phyloP scores from a whole-genome alignment of 1,140 invertebrate species.

The Hyposmocoma kahamanoa region DNA sequence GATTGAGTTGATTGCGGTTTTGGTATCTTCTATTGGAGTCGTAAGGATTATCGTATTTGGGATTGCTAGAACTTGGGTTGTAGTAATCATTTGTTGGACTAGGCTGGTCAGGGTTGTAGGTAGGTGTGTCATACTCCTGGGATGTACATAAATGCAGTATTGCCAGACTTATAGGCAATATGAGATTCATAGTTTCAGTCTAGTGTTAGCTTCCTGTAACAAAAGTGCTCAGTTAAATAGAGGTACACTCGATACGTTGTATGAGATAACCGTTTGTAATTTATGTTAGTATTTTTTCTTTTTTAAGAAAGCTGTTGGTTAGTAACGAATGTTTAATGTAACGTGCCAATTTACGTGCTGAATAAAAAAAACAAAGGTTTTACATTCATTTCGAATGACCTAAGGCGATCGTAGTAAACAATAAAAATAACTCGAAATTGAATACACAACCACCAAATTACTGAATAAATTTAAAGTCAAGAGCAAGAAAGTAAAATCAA shows the following conservation, averaged over 20 bases:
- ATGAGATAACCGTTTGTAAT: not conserved
- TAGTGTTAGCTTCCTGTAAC: conserved; percentile 38
- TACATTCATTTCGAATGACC: too few species aligned
- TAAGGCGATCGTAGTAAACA: too few species aligned
- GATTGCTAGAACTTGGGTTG: conserved; percentile 30
- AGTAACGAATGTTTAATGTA: not conserved
- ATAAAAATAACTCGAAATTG: conserved; percentile 7
- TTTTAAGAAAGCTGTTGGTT: not conserved
- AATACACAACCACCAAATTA: not conserved
- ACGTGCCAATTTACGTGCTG: conserved; percentile 7
- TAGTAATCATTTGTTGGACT: conserved; percentile 52
- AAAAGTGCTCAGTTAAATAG: not conserved
- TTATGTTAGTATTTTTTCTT: not conserved
- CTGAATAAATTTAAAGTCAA: not conserved
- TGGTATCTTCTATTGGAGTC: conserved; percentile 40
- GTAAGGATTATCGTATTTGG: conserved; percentile 54
- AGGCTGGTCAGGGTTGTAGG: conserved; percentile 44
- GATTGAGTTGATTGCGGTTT: conserved; percentile 9
- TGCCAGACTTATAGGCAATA: conserved; percentile 29
- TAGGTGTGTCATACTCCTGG: conserved; percentile 50
- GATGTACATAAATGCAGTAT: conserved; percentile 33
- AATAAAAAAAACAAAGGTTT: too few species aligned
- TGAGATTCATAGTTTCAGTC: conserved; percentile 64
- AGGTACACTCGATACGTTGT: not conserved
- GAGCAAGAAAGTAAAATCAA: not conserved